phyloP scores from a whole-genome alignment of 2,113 vertebrate genomes.

The Paramormyrops kingsleyae region DNA sequence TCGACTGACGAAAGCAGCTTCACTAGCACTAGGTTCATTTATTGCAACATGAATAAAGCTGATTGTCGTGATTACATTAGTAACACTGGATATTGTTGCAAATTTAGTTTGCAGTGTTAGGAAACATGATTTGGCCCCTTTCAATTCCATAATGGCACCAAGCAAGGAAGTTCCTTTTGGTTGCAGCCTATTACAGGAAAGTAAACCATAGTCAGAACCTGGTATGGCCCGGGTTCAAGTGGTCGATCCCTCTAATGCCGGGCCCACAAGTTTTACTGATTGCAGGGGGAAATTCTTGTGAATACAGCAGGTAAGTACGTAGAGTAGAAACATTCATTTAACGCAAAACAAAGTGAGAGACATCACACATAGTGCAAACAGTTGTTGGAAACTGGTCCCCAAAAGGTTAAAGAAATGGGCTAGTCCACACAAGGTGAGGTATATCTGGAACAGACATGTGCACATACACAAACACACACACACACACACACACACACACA shows the following conservation, averaged over 20 bases:
- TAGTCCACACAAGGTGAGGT: background rate
- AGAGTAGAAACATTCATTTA: background rate
- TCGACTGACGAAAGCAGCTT: background rate
- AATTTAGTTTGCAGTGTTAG: background rate
- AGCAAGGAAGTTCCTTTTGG: background rate
- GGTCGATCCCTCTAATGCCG: background rate
- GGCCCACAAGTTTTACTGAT: background rate
- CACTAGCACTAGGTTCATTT: background rate
- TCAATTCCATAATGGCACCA: background rate
- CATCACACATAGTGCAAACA: background rate
- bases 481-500: background rate
- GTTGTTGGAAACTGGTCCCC: too few relatives aligned
- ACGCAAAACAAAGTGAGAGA: background rate
- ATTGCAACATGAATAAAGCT: background rate
- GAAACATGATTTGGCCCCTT: background rate
- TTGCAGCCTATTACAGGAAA: background rate
- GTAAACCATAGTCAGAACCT: too few relatives aligned
- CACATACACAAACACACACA: background rate
- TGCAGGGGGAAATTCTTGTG: background rate
- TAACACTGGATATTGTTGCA: background rate
- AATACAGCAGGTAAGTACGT: background rate
- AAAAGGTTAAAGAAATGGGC: too few relatives aligned
- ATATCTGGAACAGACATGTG: too few relatives aligned
- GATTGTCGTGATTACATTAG: background rate
- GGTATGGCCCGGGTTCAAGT: background rate